These are phyloP conservation scores for Acipenser oxyrinchus DNA, from an alignment of 2,797 vertebrate genomes.

Conservation along the genomic window DNA sequence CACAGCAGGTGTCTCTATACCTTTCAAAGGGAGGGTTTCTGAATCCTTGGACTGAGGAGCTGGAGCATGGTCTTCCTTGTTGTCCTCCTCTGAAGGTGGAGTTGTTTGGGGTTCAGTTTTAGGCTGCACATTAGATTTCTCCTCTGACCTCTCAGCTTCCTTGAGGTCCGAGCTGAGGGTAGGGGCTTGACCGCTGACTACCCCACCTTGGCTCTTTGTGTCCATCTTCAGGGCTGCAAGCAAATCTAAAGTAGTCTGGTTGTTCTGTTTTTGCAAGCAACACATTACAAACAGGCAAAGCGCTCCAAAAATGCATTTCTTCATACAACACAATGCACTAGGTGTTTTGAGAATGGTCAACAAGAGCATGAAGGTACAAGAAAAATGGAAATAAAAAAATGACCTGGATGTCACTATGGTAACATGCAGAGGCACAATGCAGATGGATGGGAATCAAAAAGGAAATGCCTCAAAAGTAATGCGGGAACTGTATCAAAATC, in stretches of 20 bases:
- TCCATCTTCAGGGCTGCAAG: constrained; percentile 98
- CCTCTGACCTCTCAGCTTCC: constrained; percentile 60
- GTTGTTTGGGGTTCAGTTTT: constrained; percentile 68
- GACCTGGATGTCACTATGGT: constrained; percentile 51
- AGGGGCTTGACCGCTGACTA: constrained; percentile 56
- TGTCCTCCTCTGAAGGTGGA: constrained; percentile 57
- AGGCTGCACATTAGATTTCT: constrained; percentile 64
- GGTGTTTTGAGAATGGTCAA: constrained; percentile 50
- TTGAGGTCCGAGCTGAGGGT: constrained; percentile 71
- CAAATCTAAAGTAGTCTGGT: constrained; percentile 89
- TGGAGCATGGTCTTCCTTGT: constrained; percentile 5
- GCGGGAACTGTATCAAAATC: not conserved
- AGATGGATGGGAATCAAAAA: constrained; percentile 47
- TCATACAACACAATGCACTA: constrained; percentile 45
- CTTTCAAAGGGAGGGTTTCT: not conserved
- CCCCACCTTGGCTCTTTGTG: constrained; percentile 61
- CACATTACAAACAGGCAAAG: constrained; percentile 51
- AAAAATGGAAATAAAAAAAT: constrained; percentile 52
- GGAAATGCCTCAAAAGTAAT: constrained; percentile 44
- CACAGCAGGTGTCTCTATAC: constrained; percentile 19
- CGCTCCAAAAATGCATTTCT: constrained; percentile 48
- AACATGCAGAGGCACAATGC: constrained; percentile 53
- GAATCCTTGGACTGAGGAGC: constrained; percentile 23
- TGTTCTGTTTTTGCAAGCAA: constrained; percentile 48
- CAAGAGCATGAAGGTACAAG: constrained; percentile 47